Conservation (phyloP, 2,113 vertebrate species). For the Falco punctatus region DNA sequence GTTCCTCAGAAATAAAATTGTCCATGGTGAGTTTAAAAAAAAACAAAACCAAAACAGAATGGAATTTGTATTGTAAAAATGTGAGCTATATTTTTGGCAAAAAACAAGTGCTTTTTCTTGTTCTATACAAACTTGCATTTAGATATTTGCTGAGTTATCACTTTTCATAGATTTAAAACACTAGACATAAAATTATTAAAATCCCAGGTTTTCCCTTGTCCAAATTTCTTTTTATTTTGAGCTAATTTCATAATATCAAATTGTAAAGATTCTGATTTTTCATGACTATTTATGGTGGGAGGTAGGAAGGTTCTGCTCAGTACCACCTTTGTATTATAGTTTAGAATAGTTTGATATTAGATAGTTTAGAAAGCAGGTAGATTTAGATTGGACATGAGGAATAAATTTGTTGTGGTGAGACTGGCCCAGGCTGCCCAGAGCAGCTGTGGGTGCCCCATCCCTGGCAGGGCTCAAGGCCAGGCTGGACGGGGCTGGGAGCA, state of each 20-base stretch:
- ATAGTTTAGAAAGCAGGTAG: not conserved
- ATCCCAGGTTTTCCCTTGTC: not conserved
- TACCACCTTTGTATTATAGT: not conserved
- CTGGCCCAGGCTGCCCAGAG: too few relatives aligned
- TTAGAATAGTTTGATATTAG: not conserved
- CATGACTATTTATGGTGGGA: accelerated
- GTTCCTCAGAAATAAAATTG: not conserved
- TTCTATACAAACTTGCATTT: not conserved
- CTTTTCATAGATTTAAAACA: not conserved
- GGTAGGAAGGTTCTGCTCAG: not conserved
- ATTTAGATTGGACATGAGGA: not conserved
- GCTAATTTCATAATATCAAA: not conserved
- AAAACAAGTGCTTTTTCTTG: not conserved
- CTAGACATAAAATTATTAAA: not conserved
- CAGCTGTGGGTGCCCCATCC: too few relatives aligned
- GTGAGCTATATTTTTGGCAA: not conserved
- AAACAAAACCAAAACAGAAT: not conserved
- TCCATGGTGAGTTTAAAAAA: not conserved
- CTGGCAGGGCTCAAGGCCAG: too few relatives aligned
- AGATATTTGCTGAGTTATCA: accelerated
- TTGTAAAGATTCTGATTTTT: not conserved
- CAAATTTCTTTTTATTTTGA: not conserved
- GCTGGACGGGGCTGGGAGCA: too few relatives aligned
- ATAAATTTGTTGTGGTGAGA: too few relatives aligned
- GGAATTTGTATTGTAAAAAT: not conserved